Evolutionary conservation across 2,888 invertebrate species (phyloP).

Genomic region (Anticlea derivata): DNA sequence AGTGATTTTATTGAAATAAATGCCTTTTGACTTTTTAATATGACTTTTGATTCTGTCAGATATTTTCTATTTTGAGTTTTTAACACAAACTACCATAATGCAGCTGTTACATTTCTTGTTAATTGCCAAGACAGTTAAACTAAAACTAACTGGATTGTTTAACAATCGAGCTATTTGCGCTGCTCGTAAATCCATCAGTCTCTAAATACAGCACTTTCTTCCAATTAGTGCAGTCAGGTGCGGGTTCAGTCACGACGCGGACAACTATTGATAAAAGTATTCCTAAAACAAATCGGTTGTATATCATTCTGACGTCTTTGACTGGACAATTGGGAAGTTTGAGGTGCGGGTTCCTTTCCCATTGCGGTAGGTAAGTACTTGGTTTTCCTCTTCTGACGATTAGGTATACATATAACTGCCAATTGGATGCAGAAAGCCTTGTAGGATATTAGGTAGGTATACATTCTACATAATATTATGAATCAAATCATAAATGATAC

Average conservation of each 20-base stretch:
- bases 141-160: slow-evolving; percentile 6
- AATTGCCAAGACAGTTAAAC: not conserved
- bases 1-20: too few species aligned
- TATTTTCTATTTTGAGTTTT: too few species aligned
- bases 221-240: slow-evolving; percentile 22
- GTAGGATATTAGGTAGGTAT: too few species aligned
- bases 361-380: too few species aligned
- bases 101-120: not conserved
- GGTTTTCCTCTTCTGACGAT: too few species aligned
- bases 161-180: slow-evolving; percentile 2
- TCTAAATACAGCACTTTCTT: slow-evolving; percentile 18
- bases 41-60: too few species aligned
- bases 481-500: too few species aligned
- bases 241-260: slow-evolving; percentile 10
- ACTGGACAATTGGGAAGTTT: not conserved
- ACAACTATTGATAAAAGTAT: slow-evolving; percentile 2
- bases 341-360: too few species aligned
- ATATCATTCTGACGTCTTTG: not conserved
- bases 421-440: too few species aligned
- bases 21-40: too few species aligned
- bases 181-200: slow-evolving; percentile 21
- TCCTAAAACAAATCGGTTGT: not conserved
- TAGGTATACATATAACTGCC: too few species aligned
- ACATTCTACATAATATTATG: too few species aligned
- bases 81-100: not conserved